Base-by-base conservation (phyloP, 2,888 invertebrate species). In the Yponomeuta evonymella region DNA sequence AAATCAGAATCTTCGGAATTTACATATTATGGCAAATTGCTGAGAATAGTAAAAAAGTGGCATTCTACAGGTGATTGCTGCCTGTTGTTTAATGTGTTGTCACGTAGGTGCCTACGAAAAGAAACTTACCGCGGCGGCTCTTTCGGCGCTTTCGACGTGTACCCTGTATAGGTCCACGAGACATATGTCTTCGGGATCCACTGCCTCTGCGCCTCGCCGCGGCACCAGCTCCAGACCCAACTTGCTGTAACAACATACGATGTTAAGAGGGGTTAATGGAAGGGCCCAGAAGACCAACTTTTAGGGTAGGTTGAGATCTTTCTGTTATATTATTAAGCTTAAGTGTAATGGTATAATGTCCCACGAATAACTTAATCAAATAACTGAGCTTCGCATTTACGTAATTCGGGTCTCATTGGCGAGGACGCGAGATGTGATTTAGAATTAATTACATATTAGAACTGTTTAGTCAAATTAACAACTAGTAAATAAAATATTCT, bases 141-240 rank as follows among this genome's bases (percentile, higher is more conserved):
- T 79, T 75, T 95, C 95, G n/a, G 95, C 95, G 79, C 95, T 95
- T 76, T 94, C 94, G 29, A 95, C 94, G 77, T 96, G 95, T 36
- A 97, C 96, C 81, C 97, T 95, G 86, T 98, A 97, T 29, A 98
- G 93, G 79, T 97, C 96, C 69, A 98, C 97, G 62, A 97, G 95
- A 76, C 98, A 98, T 91, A 97, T 96, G 69, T 95, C 94, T 79
- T 97, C 97, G 48, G 97, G 96, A 83, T 98, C 97, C 62, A 98
- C 97, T 85, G 97, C 97, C 81, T 97, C 95, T 43, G 97, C 96
- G 51, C 97, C 97, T 75, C 96, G 95, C 43, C 98, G 94, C 0
- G 98, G 98, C 36, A 98, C 98, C 81, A 98, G 88, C 88, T 98
- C 98, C 81, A 98, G 87, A 0, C 97, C 97, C 70, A 98, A 94